Evolutionary conservation across 2,888 invertebrate species (phyloP), one percentile per base, ranked within the genome.

Genomic region (Mamestra brassicae): DNA sequence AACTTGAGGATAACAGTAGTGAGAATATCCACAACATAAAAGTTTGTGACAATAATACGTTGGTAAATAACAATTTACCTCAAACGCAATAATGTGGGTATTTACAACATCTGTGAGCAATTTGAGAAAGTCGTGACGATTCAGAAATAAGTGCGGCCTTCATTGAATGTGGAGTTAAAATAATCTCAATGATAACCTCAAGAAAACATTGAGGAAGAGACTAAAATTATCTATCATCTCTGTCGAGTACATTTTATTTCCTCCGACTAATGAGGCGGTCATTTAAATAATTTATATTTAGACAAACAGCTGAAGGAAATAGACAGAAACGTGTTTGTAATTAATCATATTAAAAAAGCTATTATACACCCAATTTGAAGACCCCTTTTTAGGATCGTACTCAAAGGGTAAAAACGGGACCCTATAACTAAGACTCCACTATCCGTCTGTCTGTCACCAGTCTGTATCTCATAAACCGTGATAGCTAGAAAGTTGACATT

Each of bases 101-200:
- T 64, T 78, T 38, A 69, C 17, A 71, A 66, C 62, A 78, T 71
- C 55, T 71, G 45, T 34, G 45, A 54, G 66, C 45, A 72, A 72
- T 72, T 72, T 66, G 17, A 84, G 84, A 80, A 84, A 80, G 58
- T 79, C 52, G 26, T 72, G 80, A 72, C 26, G 65, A 66, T 50
- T 69, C 74, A 15, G 36, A 80, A 84, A 84, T 80, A 80, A 62
- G 61, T 38, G 6, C 13, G 80, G 62, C 80, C 74, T 79, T 70
- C 80, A 36, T 42, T 47, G 3, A 63, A 71, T 11, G 62, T 52
- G 66, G 34, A 55, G 69, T 62, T 58, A 80, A 80, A 84, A 83
- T 80, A 83, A 84, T 47, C 50, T 80, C 84, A 78, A 63, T 78
- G 71, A 78, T 62, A 71, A 57, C 65, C 78, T 67, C 38, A 26